Base-by-base conservation (phyloP, 2,113 vertebrate species). In the Dicrurus megarhynchus region DNA sequence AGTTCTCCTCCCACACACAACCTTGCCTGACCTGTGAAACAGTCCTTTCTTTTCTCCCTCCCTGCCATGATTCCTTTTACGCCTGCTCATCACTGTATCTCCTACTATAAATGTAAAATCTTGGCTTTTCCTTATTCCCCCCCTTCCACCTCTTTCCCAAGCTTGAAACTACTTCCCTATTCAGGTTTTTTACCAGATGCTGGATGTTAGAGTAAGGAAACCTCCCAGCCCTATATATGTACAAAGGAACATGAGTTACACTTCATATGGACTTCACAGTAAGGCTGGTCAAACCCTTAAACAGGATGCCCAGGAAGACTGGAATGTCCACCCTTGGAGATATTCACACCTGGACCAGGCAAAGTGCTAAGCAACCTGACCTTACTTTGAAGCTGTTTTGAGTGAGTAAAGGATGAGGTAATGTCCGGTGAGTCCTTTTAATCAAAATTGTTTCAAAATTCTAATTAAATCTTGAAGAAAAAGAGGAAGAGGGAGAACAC, bases 1-100 rank as follows among this genome's bases (percentile, higher is more conserved):
- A 33, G 47, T 81, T 83, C 84, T 77, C 70, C 49, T 90, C 84
- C 59, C 87, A 76, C 91, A 80, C 39, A 44, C 11, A 69, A 63
- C 83, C 92, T 92, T 86, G 47, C 68, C 73, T 88, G 85, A 80
- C 82, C 70, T 77, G 35, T 84, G 84, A 79, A 94, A 68, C 39
- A 79, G 22, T 15, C n/a, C 57, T 77, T 91, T 87, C 44, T 50
- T 84, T 83, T 65, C 30, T 92, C 23, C 16, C 15, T 81, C 47
- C 42, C 71, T 92, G 50, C 55, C 59, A 42, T n/a, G 35, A 78
- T 92, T 63, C 16, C 37, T 86, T 82, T 93, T 63, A 53, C 8
- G 85, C 42, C 47, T 77, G 41, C 24, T 84, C 17, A 60, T 49
- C 32, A 11, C 33, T 33, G 5, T 65, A 27, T 94, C 65, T 91